Percentiles rank a stretch among this genome's conserved stretches.
Conservation (phyloP, 2,888 invertebrate genomes). For the Ophonus ardosiacus region DNA sequence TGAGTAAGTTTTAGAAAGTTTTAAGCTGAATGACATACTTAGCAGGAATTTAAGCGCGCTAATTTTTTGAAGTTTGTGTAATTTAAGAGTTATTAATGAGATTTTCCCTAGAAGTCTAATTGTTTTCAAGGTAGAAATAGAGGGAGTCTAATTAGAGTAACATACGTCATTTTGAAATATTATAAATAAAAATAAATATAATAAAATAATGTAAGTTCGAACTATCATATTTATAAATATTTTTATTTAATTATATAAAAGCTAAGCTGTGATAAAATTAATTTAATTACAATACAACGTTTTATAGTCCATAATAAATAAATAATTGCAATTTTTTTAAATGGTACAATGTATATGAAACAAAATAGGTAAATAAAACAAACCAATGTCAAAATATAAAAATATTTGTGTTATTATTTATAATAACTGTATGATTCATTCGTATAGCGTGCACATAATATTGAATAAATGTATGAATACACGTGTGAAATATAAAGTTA, state of each 20-base stretch:
- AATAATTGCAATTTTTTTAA: too few relatives aligned
- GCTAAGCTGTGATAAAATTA: too few relatives aligned
- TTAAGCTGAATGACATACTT: slow-evolving; percentile 30
- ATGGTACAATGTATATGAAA: too few relatives aligned
- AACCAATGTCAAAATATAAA: not conserved
- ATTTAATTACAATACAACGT: too few relatives aligned
- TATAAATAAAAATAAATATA: not conserved
- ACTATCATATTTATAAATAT: too few relatives aligned
- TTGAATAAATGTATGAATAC: not conserved
- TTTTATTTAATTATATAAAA: too few relatives aligned
- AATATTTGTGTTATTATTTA: not conserved
- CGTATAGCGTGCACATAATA: not conserved
- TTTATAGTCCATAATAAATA: too few relatives aligned
- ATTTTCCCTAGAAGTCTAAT: not conserved
- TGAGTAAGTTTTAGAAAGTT: slow-evolving; percentile 13
- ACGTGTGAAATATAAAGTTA: not conserved
- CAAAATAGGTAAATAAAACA: not conserved
- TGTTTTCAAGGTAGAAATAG: not conserved
- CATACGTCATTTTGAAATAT: not conserved
- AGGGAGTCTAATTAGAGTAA: not conserved
- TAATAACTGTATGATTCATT: not conserved
- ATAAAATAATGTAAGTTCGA: too few relatives aligned
- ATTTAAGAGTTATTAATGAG: not conserved
- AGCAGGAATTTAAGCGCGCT: not conserved
- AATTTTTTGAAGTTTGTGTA: slow-evolving; percentile 3